Evolutionary conservation across 2,888 invertebrate genomes (phyloP).

Genomic region (Meghimatium bilineatum): DNA sequence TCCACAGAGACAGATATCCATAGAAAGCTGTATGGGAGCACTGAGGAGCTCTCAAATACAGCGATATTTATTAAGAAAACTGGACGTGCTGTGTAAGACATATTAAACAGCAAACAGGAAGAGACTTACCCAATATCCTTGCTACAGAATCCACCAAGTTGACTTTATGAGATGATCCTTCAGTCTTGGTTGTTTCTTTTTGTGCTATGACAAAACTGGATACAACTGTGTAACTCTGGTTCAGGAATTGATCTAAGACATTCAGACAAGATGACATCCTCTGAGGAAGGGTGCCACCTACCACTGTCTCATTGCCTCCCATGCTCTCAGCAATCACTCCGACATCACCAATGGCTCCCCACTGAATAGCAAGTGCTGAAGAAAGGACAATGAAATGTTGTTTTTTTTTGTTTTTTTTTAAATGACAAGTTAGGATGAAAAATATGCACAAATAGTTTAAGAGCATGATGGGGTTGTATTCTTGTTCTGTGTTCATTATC

Average conservation of each 20-base stretch:
- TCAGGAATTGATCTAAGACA: conserved; percentile 92
- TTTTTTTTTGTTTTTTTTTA: too few species aligned
- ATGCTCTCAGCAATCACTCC: conserved; percentile 93
- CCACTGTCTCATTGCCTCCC: conserved; percentile 90
- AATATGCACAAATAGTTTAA: too few species aligned
- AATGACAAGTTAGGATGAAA: too few species aligned
- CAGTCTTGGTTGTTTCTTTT: conserved; percentile 82
- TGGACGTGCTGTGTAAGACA: too few species aligned
- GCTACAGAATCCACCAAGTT: conserved; percentile 88
- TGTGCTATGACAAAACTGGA: conserved; percentile 89
- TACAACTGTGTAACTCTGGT: conserved; percentile 82
- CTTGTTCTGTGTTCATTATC: too few species aligned
- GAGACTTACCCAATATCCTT: conserved; percentile 86
- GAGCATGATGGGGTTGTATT: too few species aligned
- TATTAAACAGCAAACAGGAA: too few species aligned
- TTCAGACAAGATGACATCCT: conserved; percentile 94
- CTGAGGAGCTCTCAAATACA: too few species aligned
- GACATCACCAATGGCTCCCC: conserved; percentile 99
- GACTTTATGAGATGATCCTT: conserved; percentile 78
- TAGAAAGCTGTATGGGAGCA: too few species aligned
- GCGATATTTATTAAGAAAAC: too few species aligned
- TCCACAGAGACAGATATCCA: too few species aligned
- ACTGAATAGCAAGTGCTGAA: conserved; percentile 89
- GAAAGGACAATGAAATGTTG: not conserved
- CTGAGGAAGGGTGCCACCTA: conserved; percentile 97